phyloP scores from a whole-genome alignment of 2,888 invertebrate genomes.

The Agonopterix arenella region DNA sequence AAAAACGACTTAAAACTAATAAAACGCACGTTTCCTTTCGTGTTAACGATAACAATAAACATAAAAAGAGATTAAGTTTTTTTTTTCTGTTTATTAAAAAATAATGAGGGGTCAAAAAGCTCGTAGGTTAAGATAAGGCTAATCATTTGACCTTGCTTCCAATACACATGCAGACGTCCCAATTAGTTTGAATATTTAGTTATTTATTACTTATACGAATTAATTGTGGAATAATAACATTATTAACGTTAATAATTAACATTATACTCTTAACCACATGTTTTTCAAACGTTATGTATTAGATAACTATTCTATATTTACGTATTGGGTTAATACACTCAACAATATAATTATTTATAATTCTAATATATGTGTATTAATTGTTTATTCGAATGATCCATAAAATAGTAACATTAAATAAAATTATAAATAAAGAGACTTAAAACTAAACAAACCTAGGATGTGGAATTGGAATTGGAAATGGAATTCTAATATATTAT shows the following conservation, averaged over 20 bases:
- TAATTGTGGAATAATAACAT: conserved; percentile 15
- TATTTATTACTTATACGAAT: conserved; percentile 4
- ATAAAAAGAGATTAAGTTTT: too few species aligned
- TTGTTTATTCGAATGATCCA: too few species aligned
- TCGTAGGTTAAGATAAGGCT: conserved; percentile 19
- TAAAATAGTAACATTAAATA: too few species aligned
- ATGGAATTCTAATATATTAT: too few species aligned
- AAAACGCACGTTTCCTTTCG: too few species aligned
- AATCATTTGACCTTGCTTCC: conserved; percentile 8
- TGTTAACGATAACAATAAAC: too few species aligned
- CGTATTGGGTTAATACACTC: conserved; percentile 6
- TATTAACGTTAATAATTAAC: conserved; percentile 3
- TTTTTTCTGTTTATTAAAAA: conserved; percentile 14
- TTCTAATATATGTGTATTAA: too few species aligned
- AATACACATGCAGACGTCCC: conserved; percentile 2
- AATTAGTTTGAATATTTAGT: conserved; percentile 10
- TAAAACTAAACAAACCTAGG: too few species aligned
- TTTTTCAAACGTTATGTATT: neutral
- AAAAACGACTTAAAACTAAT: too few species aligned
- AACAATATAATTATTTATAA: neutral
- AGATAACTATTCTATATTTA: conserved; percentile 4
- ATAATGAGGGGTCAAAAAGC: conserved; percentile 21
- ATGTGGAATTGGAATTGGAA: too few species aligned
- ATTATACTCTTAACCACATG: neutral
- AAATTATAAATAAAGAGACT: too few species aligned